Base-by-base conservation (phyloP, 1,140 invertebrate genomes). In the Panagrolaimus sp. region DNA sequence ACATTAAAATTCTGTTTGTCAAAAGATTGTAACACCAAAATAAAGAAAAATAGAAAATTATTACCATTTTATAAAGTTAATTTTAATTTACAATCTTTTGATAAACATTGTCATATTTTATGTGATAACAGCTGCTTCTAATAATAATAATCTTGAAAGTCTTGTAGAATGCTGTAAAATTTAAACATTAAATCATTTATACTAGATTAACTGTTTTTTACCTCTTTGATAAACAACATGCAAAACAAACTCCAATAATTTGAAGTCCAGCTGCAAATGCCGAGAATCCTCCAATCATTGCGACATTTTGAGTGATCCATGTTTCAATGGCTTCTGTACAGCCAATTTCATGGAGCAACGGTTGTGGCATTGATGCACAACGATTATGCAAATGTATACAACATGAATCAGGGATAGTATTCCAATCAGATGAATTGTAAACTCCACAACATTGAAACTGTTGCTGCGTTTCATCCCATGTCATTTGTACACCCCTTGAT, bases 211-310 rank as follows among this genome's bases (percentile, higher is more conserved):
- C n/a, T n/a, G n/a, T n/a, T n/a, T n/a, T n/a, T n/a, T n/a, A 38
- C 31, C 31, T 38, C 7, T 84, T 81, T 8, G 84, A 85, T 44
- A 86, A 73, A 70, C 85, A 86, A 72, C 85, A 86, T 11, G 85
- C 83, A 72, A 86, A 86, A 31, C 85, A 75, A 65, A 86, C 84
- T 16, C 85, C 85, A 72, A 86, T 69, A 31, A 86, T 68, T 82
- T 86, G 82, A 23, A 84, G 57, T 73, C 75, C 13, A 81, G 84
- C 85, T 64, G 86, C 68, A 14, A 84, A 76, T 42, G 78, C 78
- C 25, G 71, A 71, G 20, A 75, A 78, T 31, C 81, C 83, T 7
- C 84, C 85, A 63, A 86, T 75, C 14, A 85, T 78, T 38, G 78
- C 77, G 2, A 85, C 81, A 53, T 86, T 85, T 38, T 77, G 74